Evolutionary conservation across 2,888 invertebrate species (phyloP).

Genomic region (Gonocerus acuteangulatus): DNA sequence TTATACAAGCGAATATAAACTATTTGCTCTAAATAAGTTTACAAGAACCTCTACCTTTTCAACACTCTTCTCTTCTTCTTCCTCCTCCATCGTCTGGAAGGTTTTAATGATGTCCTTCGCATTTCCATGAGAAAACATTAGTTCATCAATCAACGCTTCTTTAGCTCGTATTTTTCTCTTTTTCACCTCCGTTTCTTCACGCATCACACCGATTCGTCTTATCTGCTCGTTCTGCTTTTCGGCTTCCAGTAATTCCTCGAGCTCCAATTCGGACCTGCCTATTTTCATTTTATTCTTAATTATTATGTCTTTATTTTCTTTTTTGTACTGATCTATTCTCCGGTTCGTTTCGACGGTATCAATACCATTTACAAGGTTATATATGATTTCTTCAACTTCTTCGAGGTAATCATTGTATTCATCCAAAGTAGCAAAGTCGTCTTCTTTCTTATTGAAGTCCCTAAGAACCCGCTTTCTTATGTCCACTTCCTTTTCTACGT

Average conservation of each 20-base stretch:
- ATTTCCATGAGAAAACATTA: constrained; percentile 86
- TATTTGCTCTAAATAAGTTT: too few relatives aligned
- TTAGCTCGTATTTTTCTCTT: constrained; percentile 77
- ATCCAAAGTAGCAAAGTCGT: constrained; percentile 73
- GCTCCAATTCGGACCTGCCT: constrained; percentile 69
- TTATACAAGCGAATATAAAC: too few relatives aligned
- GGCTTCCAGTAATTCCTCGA: constrained; percentile 75
- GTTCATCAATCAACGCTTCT: constrained; percentile 87
- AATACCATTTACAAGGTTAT: constrained; percentile 80
- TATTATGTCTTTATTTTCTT: constrained; percentile 78
- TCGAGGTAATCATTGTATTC: constrained; percentile 97
- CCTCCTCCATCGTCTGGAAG: constrained; percentile 64
- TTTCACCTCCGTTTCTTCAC: constrained; percentile 62
- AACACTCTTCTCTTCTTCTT: constrained; percentile 42
- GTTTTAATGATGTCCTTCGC: constrained; percentile 79
- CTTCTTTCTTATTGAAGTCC: constrained; percentile 91
- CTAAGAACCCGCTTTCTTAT: constrained; percentile 79
- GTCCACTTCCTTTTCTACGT: constrained; percentile 95
- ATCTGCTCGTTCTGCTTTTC: constrained; percentile 71
- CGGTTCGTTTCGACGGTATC: constrained; percentile 83
- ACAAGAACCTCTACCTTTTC: constrained; percentile 27
- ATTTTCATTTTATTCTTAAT: constrained; percentile 62
- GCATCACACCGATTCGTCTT: constrained; percentile 60
- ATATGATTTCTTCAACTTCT: constrained; percentile 85
- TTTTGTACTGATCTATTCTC: constrained; percentile 82